phyloP scores from a whole-genome alignment of 2,888 invertebrate genomes.

The Cephus runcator region DNA sequence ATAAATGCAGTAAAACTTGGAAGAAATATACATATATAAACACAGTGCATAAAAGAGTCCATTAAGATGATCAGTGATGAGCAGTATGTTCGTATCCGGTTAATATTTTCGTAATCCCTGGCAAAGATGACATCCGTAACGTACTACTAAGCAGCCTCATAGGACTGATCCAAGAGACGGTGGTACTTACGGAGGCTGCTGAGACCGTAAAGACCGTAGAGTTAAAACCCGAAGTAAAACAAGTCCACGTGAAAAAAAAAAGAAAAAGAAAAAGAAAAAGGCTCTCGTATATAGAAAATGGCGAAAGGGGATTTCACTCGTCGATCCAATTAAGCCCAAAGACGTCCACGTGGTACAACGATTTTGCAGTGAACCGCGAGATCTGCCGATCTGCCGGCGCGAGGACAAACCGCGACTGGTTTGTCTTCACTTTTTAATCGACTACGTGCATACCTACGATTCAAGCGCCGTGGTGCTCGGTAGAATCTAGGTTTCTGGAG shows the following conservation, averaged over 20 bases:
- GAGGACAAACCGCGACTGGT: conserved; percentile 29
- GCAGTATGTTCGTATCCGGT: conserved; percentile 3
- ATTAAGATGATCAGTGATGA: not conserved
- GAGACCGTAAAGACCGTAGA: not conserved
- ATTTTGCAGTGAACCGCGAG: not conserved
- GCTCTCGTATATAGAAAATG: not conserved
- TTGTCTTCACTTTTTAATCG: conserved; percentile 49
- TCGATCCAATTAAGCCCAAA: not conserved
- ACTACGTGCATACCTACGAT: conserved; percentile 5
- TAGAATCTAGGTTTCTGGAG: conserved; percentile 51
- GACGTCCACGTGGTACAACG: not conserved
- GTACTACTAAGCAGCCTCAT: not conserved
- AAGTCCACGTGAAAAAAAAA: not conserved
- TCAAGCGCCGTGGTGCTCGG: conserved; percentile 13
- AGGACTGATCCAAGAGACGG: not conserved
- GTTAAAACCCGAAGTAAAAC: not conserved
- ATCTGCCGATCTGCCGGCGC: not conserved
- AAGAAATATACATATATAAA: not conserved
- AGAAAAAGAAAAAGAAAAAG: too few species aligned
- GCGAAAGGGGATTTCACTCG: not conserved
- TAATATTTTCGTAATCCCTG: not conserved
- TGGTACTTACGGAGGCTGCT: not conserved
- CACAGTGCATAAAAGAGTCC: not conserved
- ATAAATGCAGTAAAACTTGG: not conserved
- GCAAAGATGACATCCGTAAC: not conserved